Percentiles rank a stretch among this genome's conserved stretches.
Conservation (phyloP, 2,113 vertebrate genomes). For the Aramus guarauna region DNA sequence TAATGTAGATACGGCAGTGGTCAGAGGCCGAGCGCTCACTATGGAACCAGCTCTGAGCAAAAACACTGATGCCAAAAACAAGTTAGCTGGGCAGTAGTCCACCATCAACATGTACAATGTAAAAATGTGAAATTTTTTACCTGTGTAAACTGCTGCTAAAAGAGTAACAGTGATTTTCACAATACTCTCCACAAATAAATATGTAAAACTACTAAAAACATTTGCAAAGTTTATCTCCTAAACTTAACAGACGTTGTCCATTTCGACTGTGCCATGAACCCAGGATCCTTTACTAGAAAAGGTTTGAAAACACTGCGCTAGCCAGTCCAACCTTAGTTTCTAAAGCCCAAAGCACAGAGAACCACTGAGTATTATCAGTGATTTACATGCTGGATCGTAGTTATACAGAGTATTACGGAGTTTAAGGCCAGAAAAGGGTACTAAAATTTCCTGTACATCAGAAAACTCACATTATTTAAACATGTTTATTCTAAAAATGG, state of each 20-base stretch:
- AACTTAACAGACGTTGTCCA: rapidly evolving
- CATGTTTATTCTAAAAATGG: not conserved
- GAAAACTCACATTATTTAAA: not conserved
- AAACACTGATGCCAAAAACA: not conserved
- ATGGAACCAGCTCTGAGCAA: not conserved
- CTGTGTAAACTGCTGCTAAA: not conserved
- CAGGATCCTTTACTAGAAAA: not conserved
- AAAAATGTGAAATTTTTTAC: not conserved
- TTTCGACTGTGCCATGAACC: rapidly evolving
- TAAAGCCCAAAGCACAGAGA: not conserved
- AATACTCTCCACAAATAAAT: not conserved
- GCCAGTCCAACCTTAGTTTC: not conserved
- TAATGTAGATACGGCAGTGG: not conserved
- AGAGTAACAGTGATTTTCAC: not conserved
- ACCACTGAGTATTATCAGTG: not conserved
- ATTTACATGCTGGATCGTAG: not conserved
- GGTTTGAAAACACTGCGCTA: not conserved
- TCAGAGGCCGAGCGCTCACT: not conserved
- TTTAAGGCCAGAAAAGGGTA: not conserved
- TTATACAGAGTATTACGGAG: not conserved
- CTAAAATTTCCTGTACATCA: not conserved
- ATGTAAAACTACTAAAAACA: rapidly evolving
- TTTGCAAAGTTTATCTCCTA: not conserved
- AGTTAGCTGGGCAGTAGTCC: not conserved
- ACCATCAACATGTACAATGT: not conserved